Evolutionary conservation across 2,888 invertebrate species (phyloP), one percentile per base, ranked within the genome.

Genomic region (Aricia artaxerxes): DNA sequence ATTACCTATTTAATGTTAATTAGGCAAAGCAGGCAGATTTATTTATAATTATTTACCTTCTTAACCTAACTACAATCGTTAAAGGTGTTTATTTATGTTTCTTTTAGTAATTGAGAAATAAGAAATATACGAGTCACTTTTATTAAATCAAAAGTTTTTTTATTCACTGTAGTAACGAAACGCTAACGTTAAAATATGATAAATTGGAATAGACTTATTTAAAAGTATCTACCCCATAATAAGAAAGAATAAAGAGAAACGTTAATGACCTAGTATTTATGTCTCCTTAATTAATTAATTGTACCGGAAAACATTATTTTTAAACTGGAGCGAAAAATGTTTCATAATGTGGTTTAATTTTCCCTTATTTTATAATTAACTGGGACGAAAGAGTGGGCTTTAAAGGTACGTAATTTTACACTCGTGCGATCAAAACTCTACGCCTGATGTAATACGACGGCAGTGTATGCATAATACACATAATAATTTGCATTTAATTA

Each of bases 351-450:
- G 16, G 31, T 76, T 49, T 76, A 76, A 76, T 57, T 76, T 57
- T 35, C 13, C 53, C 4, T 57, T 53, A 35, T 76, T 53, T 53
- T 35, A 76, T 75, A 49, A 49, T 53, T 76, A 76, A 49, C 53
- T 53, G 76, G 76, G 24, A 53, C 6, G 57, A 57, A 49, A 31
- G 35, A 57, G 53, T 75, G 73, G 77, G 72, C 69, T 80, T 80
- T 80, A 79, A 79, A 80, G 81, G 83, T 81, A 78, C 77, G 81
- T 82, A 84, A 84, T 83, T 83, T 83, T 81, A 82, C 84, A 81
- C 82, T 75, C 81, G 81, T 81, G 81, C 82, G 83, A 82, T 84
- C 83, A 83, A 83, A 83, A 81, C 80, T 82, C 81, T 78, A 80
- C 81, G 77, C 57, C 79, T 80, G 80, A 80, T 77, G 76, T 81